Evolutionary conservation across 2,113 vertebrate species (phyloP).

Genomic region (Spea bombifrons): DNA sequence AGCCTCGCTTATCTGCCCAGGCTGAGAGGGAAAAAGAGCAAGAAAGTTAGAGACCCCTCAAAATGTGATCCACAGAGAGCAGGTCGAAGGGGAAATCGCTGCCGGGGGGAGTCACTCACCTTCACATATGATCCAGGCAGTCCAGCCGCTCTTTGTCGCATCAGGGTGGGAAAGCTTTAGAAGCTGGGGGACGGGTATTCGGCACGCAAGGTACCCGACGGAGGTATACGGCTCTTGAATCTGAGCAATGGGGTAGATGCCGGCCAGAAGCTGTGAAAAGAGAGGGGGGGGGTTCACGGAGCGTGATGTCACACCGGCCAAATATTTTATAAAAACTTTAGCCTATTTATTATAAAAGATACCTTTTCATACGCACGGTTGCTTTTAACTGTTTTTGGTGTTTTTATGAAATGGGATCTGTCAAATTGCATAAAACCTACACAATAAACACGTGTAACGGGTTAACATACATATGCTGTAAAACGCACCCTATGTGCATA

Average conservation of each 20-base stretch:
- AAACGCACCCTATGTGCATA: too few relatives aligned
- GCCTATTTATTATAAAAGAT: too few relatives aligned
- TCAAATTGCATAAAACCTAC: too few relatives aligned
- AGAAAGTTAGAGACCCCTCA: neutral
- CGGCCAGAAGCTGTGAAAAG: conserved; percentile 73
- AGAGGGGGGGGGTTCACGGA: neutral
- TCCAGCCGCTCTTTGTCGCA: conserved; percentile 59
- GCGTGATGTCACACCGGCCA: too few relatives aligned
- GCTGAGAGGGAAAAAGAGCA: conserved; percentile 53
- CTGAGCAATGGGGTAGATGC: conserved; percentile 87
- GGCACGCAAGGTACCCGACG: conserved; percentile 80
- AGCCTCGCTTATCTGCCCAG: conserved; percentile 87
- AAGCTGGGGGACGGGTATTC: conserved; percentile 68
- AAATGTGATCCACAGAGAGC: too few relatives aligned
- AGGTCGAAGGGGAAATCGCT: neutral
- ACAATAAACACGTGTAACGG: too few relatives aligned
- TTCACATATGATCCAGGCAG: conserved; percentile 91
- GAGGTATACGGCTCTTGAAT: conserved; percentile 88
- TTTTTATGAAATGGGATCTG: too few relatives aligned
- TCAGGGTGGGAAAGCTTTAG: conserved; percentile 77
- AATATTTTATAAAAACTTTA: neutral
- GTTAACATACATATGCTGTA: too few relatives aligned
- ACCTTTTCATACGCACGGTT: too few relatives aligned
- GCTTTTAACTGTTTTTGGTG: too few relatives aligned
- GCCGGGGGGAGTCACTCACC: conserved; percentile 58